phyloP scores from a whole-genome alignment of 2,797 vertebrate genomes.

The Myripristis jacobus region DNA sequence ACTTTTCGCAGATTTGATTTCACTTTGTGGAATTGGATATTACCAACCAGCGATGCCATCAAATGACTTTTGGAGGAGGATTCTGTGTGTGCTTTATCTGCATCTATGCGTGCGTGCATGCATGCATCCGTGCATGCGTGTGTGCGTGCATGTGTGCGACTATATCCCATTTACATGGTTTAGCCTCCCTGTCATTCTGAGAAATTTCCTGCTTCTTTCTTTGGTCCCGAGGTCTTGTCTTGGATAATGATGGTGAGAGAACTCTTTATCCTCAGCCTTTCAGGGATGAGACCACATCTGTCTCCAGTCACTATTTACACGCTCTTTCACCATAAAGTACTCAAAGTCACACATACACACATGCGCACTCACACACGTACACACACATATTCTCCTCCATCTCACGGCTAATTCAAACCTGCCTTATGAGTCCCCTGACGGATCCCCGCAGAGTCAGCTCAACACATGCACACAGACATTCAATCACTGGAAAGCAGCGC shows the following conservation, averaged over 20 bases:
- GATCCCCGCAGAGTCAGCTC: slow-evolving; percentile 70
- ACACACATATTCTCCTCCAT: slow-evolving; percentile 59
- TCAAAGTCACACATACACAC: slow-evolving; percentile 58
- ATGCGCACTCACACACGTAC: slow-evolving; percentile 42
- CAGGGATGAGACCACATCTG: slow-evolving; percentile 79
- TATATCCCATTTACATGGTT: slow-evolving; percentile 23
- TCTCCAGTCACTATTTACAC: slow-evolving; percentile 81
- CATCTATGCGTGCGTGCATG: slow-evolving; percentile 2
- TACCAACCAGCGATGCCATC: slow-evolving; percentile 31
- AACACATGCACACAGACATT: slow-evolving; percentile 83
- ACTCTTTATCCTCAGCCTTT: slow-evolving; percentile 70
- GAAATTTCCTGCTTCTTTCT: slow-evolving; percentile 56
- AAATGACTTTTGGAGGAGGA: slow-evolving; percentile 8
- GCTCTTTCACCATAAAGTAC: slow-evolving; percentile 78
- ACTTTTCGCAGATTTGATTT: slow-evolving; percentile 66
- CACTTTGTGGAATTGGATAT: slow-evolving; percentile 72
- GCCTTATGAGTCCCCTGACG: slow-evolving; percentile 82
- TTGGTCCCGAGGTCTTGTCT: slow-evolving; percentile 57
- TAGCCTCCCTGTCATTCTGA: slow-evolving; percentile 45
- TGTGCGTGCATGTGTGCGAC: neutral
- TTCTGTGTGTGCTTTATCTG: slow-evolving; percentile 8
- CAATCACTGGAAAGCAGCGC: slow-evolving; percentile 76
- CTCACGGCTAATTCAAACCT: slow-evolving; percentile 83
- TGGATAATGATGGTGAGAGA: slow-evolving; percentile 47
- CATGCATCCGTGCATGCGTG: neutral